Base-by-base conservation (phyloP, 2,113 vertebrate genomes). In the Pangasianodon gigas region DNA sequence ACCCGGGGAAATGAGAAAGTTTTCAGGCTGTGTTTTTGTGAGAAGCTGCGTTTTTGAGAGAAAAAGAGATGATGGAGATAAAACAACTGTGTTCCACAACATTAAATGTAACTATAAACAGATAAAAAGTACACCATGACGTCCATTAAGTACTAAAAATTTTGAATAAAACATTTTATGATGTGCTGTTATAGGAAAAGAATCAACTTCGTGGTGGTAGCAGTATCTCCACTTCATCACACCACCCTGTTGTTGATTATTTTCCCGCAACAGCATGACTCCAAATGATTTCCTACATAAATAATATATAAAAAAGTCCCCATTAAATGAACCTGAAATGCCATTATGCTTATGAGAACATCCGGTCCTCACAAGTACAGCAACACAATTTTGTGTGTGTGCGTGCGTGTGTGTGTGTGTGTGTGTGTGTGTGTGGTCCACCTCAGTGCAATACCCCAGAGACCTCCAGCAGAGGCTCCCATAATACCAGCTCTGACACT, bases 381-480 rank as follows among this genome's bases (percentile, higher is more conserved):
- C 6, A 5, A 8, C 32, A 19, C 69, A 21, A 8, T 2, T 37
- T 4, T 18, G 71, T 74, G 67, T 71, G 67, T 69, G 11, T 71
- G 26, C n/a, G 65, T 67, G 11, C 16, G 32, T 37, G 67, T 18
- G 67, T 84, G 65, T 52, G 51, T 82, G 79, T 75, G 79, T 71
- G 71, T 87, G 85, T 58, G 88, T 60, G 85, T 69, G 58, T 86
- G 75, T 77, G 84, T 77, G 32, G 58, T 67, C 86, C 87, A 89
- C 77, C 90, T 90, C 51, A 37, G 77, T 96, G 95, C 93, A 95
- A 96, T 96, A 95, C 95, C 95, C 92, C 86, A 65, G 95, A 94
- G 95, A 96, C 91, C 90, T 94, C 95, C 96, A 96, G 93, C 94
- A 96, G 95, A 95, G 96, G 95, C 92, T 96, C 95, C 95, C 95